Base-by-base conservation (phyloP, 92 coral and sea anemone genomes). In the Virgularia gustaviana region DNA sequence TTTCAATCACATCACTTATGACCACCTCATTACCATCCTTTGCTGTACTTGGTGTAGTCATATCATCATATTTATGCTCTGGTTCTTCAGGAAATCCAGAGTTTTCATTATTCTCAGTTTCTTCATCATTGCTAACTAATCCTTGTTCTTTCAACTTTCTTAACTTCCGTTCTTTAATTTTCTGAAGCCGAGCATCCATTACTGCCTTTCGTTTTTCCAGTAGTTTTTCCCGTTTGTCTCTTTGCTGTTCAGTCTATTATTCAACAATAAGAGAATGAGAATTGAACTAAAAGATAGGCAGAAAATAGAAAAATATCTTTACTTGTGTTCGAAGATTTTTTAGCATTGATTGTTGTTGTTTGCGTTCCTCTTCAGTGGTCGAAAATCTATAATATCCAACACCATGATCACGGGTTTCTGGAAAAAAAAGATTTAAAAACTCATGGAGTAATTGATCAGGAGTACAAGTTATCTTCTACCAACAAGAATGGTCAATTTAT, bases 341-440 rank as follows among this genome's bases (percentile, higher is more conserved):
- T 19, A 94, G 73, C 43, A 85, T 78, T 37, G 85, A 82, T 96
- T 89, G 88, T 59, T 94, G 99, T 62, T 94, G 65, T 44, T 85
- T 87, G 43, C 99, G 77, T 70, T 94, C 90, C 42, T 81, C 85
- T 52, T 94, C 99, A 19, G 70, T 86, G 39, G 80, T 94, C 23
- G 99, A 94, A 57, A 94, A 94, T 83, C 87, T 89, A 71, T 89
- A 94, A 54, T 94, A 94, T 0, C 99, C 99, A 70, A 94, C 99
- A 23, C 99, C 99, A 57, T 77, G 99, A 15, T 80, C 64, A 18
- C 96, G 96, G 35, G 90, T 88, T 86, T 94, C 99, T 94, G 55
- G 1, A 13, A 13, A 65, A 41, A 45, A 6, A 58, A 36, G 35
- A 35, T 23, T 15, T 13, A 19, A 27, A 27, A 42, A 31, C 37